Evolutionary conservation across 2,888 invertebrate genomes (phyloP), one percentile per base, ranked within the genome.

Genomic region (Drosophila anomelani): DNA sequence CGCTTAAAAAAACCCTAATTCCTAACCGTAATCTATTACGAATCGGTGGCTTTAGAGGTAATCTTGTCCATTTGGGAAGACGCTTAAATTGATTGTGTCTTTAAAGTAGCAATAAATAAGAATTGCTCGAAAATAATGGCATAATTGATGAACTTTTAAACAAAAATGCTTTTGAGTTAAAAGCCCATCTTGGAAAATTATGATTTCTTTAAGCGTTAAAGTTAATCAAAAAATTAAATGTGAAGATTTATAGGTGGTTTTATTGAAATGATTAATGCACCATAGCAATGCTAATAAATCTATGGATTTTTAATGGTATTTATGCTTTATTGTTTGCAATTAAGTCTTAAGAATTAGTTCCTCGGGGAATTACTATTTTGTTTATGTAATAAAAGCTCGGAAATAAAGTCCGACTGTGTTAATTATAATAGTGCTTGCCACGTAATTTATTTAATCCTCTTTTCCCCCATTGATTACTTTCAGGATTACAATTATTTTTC

Each of bases 381-480:
- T 64, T 66, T 34, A 12, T 32, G 38, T 32, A 34, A 17, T 64
- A 15, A 29, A 38, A 29, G 34, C 17, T n/a, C 8, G 20, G 34
- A 66, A 29, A n/a, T 49, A 39, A 26, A 13, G 67, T 38, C 41
- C 20, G 26, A 6, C 41, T 51, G 36, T 36, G 36, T 43, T 51
- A 66, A 66, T 67, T 66, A 67, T 67, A 38, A n/a, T 20, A 26
- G 41, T 20, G 49, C 29, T 20, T 36, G 64, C 39, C 51, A 67
- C 36, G 68, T 67, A 66, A 41, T 67, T 49, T 67, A 51, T 44
- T 36, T 66, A 66, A 66, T 67, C 67, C 49, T 13, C 13, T 29
- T 20, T 39, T 55, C 38, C 70, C 41, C 49, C 49, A 26, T 36
- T 39, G 54, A 70, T 54, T 47, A 23, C 26, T 47, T 46, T 46